Evolutionary conservation across 1,140 invertebrate genomes (phyloP), one percentile per base, ranked within the genome.

Genomic region (Magallana gigas): DNA sequence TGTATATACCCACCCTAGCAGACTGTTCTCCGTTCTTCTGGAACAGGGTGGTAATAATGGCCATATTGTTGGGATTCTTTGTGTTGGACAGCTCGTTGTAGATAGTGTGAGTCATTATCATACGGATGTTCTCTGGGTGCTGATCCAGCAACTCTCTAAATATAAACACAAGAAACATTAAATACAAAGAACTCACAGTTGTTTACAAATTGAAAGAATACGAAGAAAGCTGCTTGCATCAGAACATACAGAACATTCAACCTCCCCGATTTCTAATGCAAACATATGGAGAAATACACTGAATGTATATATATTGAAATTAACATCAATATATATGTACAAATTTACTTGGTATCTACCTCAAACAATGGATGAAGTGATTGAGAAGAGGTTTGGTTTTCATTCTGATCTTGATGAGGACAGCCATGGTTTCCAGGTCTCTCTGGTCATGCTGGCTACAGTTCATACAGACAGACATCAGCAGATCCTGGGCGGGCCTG

Each of bases 31-130:
- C 90, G 14, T 93, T 91, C 36, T 97, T 96, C 94, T 98, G 97
- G 91, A 99, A 98, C 92, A 99, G 97, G 2, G 97, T 97, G 8
- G 96, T 96, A 71, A 98, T 95, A 91, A 98, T 96, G 1, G 97
- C 96, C 96, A 99, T 98, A 94, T 99, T 99, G 95, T 99, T 99
- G 0, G 97, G 97, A 96, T 98, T 99, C 81, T 98, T 96, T 92
- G 97, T 97, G 29, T 94, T 94, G 0, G 98, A 98, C 58, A 99
- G 95, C 95, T 99, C 98, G 95, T 99, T 99, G 95, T 98, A 98
- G 89, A 99, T 97, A 0, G 98, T 98, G 91, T 98, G 97, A 90
- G 98, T 98, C 88, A 99, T 95, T 60, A 99, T 96, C n/a, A 97
- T 97, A 57, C 96, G 96, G 9, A 99, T 94, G 92, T 99, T 98